Percentiles rank a stretch among this genome's conserved stretches.
Conservation (phyloP, 2,797 vertebrate species). For the Sebastes goodei region DNA sequence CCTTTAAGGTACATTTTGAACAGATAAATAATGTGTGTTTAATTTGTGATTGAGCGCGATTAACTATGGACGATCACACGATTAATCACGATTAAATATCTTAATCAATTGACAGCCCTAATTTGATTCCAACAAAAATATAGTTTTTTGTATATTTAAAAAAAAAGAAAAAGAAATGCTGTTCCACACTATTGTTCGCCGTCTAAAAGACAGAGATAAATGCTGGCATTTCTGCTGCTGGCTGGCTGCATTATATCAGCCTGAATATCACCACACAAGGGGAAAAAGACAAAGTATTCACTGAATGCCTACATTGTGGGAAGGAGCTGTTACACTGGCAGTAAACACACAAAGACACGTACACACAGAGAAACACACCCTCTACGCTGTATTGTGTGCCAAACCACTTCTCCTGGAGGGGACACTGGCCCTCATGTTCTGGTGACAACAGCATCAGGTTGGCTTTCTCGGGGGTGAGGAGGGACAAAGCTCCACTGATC, state of each 20-base stretch:
- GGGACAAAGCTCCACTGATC: conserved; percentile 88
- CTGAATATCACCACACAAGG: conserved; percentile 44
- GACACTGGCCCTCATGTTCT: conserved; percentile 92
- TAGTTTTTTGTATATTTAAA: background rate
- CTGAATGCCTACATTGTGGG: conserved; percentile 21
- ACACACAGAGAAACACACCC: conserved; percentile 76
- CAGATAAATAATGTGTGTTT: too few relatives aligned
- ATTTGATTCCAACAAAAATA: background rate
- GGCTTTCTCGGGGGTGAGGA: conserved; percentile 89
- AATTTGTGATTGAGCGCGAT: too few relatives aligned
- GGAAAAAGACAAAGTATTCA: conserved; percentile 55
- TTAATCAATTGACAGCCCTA: too few relatives aligned
- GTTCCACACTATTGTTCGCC: conserved; percentile 4
- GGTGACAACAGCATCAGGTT: conserved; percentile 94
- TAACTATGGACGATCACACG: too few relatives aligned
- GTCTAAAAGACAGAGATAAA: conserved; percentile 55
- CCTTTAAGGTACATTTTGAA: too few relatives aligned
- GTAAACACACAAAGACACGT: conserved; percentile 22
- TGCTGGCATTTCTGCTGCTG: conserved; percentile 44
- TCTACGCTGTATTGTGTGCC: conserved; percentile 93
- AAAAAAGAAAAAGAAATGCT: background rate
- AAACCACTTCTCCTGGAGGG: conserved; percentile 94
- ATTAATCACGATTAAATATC: too few relatives aligned
- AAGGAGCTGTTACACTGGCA: conserved; percentile 24
- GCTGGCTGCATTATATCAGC: conserved; percentile 37